These are phyloP conservation scores for Sisor rabdophorus DNA, from an alignment of 2,113 vertebrate genomes.

Conservation along the genomic window DNA sequence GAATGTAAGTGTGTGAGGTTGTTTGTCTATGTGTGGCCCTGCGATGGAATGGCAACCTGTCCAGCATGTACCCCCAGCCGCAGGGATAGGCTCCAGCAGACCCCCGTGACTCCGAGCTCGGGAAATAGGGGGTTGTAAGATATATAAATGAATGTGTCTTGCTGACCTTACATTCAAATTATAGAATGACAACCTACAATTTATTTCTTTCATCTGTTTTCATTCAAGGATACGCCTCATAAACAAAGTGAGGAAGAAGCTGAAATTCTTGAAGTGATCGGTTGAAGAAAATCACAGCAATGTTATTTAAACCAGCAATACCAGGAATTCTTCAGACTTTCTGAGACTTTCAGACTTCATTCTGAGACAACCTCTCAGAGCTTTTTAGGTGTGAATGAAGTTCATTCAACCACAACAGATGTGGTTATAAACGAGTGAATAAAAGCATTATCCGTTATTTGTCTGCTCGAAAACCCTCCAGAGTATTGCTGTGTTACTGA, in stretches of 20 bases:
- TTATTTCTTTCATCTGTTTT: not conserved
- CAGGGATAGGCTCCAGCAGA: too few species aligned
- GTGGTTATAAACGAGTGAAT: not conserved
- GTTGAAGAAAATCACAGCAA: not conserved
- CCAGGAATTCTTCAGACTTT: not conserved
- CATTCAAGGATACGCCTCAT: not conserved
- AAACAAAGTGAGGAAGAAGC: slow-evolving; percentile 25
- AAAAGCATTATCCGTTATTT: not conserved
- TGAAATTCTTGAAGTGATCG: slow-evolving; percentile 8
- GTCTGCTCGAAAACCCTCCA: too few species aligned
- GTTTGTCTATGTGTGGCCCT: too few species aligned
- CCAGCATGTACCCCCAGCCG: not conserved
- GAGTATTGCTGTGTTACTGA: not conserved
- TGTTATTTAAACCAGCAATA: not conserved
- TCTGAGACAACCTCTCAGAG: too few species aligned
- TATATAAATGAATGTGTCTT: not conserved
- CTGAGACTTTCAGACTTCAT: too few species aligned
- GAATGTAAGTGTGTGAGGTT: too few species aligned
- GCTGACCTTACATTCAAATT: not conserved
- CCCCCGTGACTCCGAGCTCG: too few species aligned
- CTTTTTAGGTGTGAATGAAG: not conserved
- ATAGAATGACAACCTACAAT: not conserved
- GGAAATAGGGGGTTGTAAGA: too few species aligned
- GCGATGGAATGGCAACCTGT: too few species aligned
- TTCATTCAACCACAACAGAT: too few species aligned